These are phyloP conservation scores for Lepidochrysops patricia DNA, from an alignment of 2,888 invertebrate genomes.

Conservation along the genomic window DNA sequence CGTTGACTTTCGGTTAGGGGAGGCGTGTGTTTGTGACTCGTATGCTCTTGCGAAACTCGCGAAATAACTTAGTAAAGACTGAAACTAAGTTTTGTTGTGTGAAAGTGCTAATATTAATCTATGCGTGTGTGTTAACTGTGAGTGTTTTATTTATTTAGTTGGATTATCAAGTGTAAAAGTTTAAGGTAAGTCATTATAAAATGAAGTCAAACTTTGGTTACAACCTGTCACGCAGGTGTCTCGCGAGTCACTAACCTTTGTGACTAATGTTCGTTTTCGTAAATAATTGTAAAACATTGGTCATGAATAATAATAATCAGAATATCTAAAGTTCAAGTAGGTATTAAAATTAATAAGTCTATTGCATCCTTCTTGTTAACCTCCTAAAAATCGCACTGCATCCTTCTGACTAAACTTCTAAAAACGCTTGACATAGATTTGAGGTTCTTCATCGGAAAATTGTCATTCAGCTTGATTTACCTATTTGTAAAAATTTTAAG, in stretches of 20 bases:
- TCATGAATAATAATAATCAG: too few species aligned
- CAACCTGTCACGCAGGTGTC: slow-evolving; percentile 73
- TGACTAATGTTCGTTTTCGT: slow-evolving; percentile 4
- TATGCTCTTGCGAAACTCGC: slow-evolving; percentile 43
- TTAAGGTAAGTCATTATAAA: slow-evolving; percentile 44
- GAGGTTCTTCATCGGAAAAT: neutral
- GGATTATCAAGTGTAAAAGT: slow-evolving; percentile 36
- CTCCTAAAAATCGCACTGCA: neutral
- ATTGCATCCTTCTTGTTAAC: too few species aligned
- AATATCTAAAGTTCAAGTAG: too few species aligned
- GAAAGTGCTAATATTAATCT: slow-evolving; percentile 37
- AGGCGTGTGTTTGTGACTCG: slow-evolving; percentile 33
- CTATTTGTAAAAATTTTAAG: neutral
- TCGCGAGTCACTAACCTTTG: slow-evolving; percentile 63
- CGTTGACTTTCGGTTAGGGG: slow-evolving; percentile 39
- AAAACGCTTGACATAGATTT: neutral
- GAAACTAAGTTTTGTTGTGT: slow-evolving; percentile 39
- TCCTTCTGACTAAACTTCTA: neutral
- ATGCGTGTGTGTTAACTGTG: slow-evolving; percentile 38
- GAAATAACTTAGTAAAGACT: slow-evolving; percentile 49
- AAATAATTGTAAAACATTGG: slow-evolving; percentile 3
- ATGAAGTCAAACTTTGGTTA: slow-evolving; percentile 46
- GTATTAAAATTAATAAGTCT: too few species aligned
- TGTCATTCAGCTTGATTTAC: neutral
- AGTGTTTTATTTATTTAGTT: slow-evolving; percentile 30